Evolutionary conservation across 2,888 invertebrate genomes (phyloP), one percentile per base, ranked within the genome.

Genomic region (Danaus chrysippus): DNA sequence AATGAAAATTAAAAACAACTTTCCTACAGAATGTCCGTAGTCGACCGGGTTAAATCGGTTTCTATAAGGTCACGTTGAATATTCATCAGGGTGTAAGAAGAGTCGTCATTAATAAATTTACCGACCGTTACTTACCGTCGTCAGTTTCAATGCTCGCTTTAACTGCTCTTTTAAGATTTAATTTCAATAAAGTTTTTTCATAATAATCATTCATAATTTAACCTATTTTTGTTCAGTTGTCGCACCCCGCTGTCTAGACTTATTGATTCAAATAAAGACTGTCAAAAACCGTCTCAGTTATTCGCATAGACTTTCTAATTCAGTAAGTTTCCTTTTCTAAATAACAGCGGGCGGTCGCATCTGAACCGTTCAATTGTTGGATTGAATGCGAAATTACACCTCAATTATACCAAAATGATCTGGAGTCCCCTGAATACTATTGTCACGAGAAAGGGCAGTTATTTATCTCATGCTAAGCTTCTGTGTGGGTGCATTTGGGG

Each of bases 351-450:
- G 76, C 76, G 74, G 71, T 75, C 70, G 67, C 66, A 71, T 68
- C 77, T 71, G 74, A 72, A 75, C 75, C 72, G 71, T 71, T 70
- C 75, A 73, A 76, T 78, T 64, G 79, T 74, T 76, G 71, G 71
- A 75, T 82, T 83, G 81, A 83, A 77, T 76, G 82, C 78, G 74
- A 81, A 82, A 83, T 85, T 82, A 85, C 84, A 84, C 84, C 83
- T 84, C 83, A 85, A 86, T 86, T 86, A 86, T 83, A 78, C 74
- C 74, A 81, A 78, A 76, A 79, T 75, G 73, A 71, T 55, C 56
- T 15, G 23, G 46, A 52, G 49, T 58, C 41, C 54, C 42, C 73
- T 56, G 41, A 66, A 56, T 68, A 78, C 74, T 78, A 44, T 86
- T 86, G 80, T 86, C 75, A 74, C 73, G 76, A 76, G 79, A 82